phyloP scores from a whole-genome alignment of 2,888 invertebrate genomes.

The Ichneumoninae sp. region DNA sequence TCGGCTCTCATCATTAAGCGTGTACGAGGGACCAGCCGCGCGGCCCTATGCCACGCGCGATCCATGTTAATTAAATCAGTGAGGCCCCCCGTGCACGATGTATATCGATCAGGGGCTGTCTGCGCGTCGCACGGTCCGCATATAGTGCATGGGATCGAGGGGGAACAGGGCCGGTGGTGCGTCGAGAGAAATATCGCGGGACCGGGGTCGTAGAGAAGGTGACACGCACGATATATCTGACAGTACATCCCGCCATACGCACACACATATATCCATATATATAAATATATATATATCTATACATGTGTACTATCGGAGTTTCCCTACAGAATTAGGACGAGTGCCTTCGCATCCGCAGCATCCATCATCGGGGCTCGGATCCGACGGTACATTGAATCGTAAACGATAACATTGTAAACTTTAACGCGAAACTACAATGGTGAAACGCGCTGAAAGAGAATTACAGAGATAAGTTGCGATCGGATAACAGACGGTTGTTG shows the following conservation, averaged over 20 bases:
- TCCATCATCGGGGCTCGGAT: conserved; percentile 23
- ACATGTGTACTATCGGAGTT: conserved; percentile 14
- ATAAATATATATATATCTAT: neutral
- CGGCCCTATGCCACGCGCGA: conserved; percentile 65
- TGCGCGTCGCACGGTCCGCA: conserved; percentile 37
- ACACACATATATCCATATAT: neutral
- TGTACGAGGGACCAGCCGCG: conserved; percentile 59
- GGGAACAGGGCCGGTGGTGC: conserved; percentile 11
- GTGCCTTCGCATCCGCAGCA: conserved; percentile 10
- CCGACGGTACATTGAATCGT: conserved; percentile 28
- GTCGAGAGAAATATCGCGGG: conserved; percentile 50
- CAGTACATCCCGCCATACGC: neutral
- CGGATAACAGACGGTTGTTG: conserved; percentile 14
- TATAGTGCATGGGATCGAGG: conserved; percentile 8
- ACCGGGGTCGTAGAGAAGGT: conserved; percentile 39
- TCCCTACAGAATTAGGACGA: conserved; percentile 23
- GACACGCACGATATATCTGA: conserved; percentile 22
- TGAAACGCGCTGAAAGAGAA: neutral
- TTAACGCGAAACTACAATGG: no score
- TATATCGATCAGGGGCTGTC: conserved; percentile 61
- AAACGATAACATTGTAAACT: conserved; percentile 17
- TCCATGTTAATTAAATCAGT: conserved; percentile 78
- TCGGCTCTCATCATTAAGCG: conserved; percentile 75
- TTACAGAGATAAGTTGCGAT: neutral
- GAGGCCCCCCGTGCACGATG: conserved; percentile 45